A percentile compares a stretch with the other conserved stretches of the same genome.
phyloP scores from a whole-genome alignment of 2,797 vertebrate genomes.

The Crypturellus tataupa region DNA sequence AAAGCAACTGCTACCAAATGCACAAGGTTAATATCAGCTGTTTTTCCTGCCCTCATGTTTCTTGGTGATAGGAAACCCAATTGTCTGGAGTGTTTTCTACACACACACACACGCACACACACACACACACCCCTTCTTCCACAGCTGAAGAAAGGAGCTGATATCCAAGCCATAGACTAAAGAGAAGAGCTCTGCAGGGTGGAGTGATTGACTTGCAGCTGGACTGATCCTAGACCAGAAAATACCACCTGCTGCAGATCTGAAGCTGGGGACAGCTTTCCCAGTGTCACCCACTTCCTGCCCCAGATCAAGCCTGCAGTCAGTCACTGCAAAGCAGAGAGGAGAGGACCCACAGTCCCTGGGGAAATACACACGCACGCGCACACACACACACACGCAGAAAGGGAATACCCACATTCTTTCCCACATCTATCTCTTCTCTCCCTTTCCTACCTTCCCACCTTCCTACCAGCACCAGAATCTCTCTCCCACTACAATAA shows the following conservation, averaged over 20 bases:
- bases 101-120: neutral
- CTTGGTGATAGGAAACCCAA: neutral
- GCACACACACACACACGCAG: neutral
- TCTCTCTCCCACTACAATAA: neutral
- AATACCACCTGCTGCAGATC: neutral
- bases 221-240: neutral
- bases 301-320: neutral
- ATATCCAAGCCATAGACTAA: neutral
- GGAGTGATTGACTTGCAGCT: neutral
- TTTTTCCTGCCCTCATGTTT: neutral
- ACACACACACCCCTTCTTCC: neutral
- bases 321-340: neutral
- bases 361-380: neutral
- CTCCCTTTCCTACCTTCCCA: neutral
- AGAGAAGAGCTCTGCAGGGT: neutral
- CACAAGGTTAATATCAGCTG: neutral
- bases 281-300: neutral
- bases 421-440: neutral
- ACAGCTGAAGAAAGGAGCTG: neutral
- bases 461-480: neutral
- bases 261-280: neutral
- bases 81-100: neutral
- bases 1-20: constrained; percentile 33
- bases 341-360: neutral
- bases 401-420: neutral